These are phyloP conservation scores for Propithecus deckenii DNA, from an alignment of 2,797 vertebrate species.

Conservation along the genomic window DNA sequence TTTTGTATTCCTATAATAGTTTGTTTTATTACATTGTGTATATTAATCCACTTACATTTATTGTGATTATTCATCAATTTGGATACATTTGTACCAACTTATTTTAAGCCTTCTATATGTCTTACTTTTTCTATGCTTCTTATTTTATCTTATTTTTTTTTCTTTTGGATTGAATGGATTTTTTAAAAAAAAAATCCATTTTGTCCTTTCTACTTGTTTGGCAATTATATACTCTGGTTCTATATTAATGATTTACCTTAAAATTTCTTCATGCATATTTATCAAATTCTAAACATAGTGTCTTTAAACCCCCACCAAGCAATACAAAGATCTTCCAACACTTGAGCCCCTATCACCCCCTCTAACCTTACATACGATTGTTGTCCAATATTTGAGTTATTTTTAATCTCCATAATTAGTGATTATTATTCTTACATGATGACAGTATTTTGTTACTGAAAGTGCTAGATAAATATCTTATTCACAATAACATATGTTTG, in stretches of 20 bases:
- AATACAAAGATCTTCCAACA: background rate
- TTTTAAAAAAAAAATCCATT: background rate
- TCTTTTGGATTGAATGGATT: background rate
- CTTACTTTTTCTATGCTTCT: background rate
- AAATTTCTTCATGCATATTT: background rate
- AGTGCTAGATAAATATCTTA: background rate
- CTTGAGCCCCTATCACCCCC: background rate
- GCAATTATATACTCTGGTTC: background rate
- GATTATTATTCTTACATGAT: background rate
- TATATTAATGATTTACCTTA: background rate
- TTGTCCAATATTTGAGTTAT: background rate
- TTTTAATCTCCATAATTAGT: background rate
- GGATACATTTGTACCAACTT: background rate
- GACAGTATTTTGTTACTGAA: constrained; percentile 1
- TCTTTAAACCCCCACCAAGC: background rate
- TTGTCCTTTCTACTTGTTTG: background rate
- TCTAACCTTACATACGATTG: background rate
- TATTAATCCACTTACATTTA: background rate
- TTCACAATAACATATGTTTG: background rate
- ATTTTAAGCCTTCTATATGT: background rate
- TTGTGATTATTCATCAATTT: constrained; percentile 4
- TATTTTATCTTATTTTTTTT: background rate
- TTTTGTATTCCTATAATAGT: background rate
- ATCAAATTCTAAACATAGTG: background rate
- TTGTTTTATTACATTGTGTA: background rate